Base-by-base conservation (phyloP, 1,140 invertebrate genomes). In the Eueides isabella region DNA sequence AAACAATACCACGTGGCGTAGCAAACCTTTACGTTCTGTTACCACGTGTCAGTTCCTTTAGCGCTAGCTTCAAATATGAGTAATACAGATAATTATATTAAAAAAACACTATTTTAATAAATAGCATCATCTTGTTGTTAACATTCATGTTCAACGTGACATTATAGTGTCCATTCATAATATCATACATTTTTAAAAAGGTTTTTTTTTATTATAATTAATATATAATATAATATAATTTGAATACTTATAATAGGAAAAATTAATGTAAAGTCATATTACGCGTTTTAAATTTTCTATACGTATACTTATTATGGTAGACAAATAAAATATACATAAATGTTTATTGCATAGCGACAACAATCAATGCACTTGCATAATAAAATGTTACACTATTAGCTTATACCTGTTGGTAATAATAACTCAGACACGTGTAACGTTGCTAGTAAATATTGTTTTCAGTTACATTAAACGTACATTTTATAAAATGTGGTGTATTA, bases 361-460 rank as follows among this genome's bases (percentile, higher is more conserved):
- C 66, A 72, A 69, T 65, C 70, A 69, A 65, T 76, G 61, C 70
- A 76, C 70, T 72, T 71, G 69, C 55, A 72, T 61, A 69, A 69
- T 72, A 66, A 70, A 69, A 65, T 30, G 31, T 62, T 71, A 65
- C 12, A 63, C 33, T 68, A 72, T 65, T 67, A 67, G 48, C 23
- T 71, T 55, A 76, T 65, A 76, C 61, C 7, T 63, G 61, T 63
- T 30, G 68, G 7, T 71, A 71, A 71, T 71, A 70, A 70, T 26
- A 41, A 35, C 11, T 70, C 11, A 3, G 33, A 41, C 68, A 71
- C 68, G 68, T 71, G 68, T 71, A 71, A 38, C 23, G 29, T 12
- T 63, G 48, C 61, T 63, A 61, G 61, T 71, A 71, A 67, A 67
- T 41, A 48, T 67, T 67, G 66, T 67, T 67, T 67, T 67, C 29